Evolutionary conservation across 2,888 invertebrate species (phyloP), one percentile per base, ranked within the genome.

Genomic region (Netelia virgata): DNA sequence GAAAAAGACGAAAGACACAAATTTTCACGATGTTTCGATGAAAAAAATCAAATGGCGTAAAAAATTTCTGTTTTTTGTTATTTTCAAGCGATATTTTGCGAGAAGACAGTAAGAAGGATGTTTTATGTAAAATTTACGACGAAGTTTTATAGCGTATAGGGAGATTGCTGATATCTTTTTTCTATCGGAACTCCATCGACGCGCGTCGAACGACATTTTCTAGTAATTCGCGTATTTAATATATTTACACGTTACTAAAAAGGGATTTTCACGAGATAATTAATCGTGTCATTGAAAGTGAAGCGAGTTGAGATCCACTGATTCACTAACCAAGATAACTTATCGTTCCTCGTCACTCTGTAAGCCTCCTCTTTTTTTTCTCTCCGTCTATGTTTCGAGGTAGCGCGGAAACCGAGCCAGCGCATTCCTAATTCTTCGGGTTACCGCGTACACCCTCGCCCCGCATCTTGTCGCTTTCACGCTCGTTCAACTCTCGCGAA

Each of bases 271-370:
- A 5, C 28, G 55, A 69, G 64, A 78, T 66, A 78, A 78, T 74
- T 64, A 78, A 74, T 82, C 18, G 28, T 20, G 36, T 81, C 47
- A 63, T 76, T 74, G 68, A 68, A 72, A 74, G 36, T 23, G 53
- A 72, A 55, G 59, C 28, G 70, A 83, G 87, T 88, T 87, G 87
- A 86, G 87, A 87, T 82, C 87, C 87, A 87, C 88, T 88, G 87
- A 83, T 82, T 83, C 74, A 69, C 83, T 63, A 80, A 72, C 59
- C 77, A 63, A 87, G 88, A 88, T 88, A 88, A 85, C 81, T 80
- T 88, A 88, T 86, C 87, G 74, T 76, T 28, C 20, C 61, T 81
- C 73, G 74, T 77, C 82, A 78, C 82, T 20, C 28, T 70, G 68
- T 28, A 28, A 63, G 47, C 55, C 11, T 20, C 18, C 55, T 18